A percentile compares a stretch with the other conserved stretches of the same genome.
phyloP scores from a whole-genome alignment of 2,113 vertebrate species.

The Psophia crepitans region DNA sequence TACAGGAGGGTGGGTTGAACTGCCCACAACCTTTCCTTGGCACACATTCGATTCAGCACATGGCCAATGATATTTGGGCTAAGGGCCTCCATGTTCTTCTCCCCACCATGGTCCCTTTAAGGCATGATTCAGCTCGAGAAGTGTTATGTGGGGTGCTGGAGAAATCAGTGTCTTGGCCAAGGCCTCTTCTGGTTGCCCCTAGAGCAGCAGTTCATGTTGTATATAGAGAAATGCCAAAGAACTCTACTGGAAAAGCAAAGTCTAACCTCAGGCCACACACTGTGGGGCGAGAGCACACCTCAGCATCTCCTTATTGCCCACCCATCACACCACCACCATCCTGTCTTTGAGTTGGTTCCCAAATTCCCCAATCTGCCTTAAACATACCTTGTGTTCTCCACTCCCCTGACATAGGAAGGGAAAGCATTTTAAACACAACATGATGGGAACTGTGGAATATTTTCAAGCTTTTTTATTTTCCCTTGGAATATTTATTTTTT shows the following conservation, averaged over 20 bases:
- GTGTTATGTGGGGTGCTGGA: background rate
- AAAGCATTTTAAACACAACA: background rate
- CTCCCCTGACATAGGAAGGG: background rate
- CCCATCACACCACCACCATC: background rate
- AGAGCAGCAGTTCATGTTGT: background rate
- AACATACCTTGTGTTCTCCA: background rate
- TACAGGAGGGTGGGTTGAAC: background rate
- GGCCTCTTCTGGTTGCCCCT: background rate
- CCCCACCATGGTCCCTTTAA: background rate
- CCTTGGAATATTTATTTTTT: background rate
- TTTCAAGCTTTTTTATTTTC: background rate
- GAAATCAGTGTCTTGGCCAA: background rate
- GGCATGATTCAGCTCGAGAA: background rate
- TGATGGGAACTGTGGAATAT: background rate
- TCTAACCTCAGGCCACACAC: background rate
- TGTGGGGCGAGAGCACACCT: background rate
- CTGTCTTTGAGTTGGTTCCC: accelerated
- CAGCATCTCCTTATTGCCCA: background rate
- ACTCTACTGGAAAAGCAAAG: background rate
- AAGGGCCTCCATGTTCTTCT: background rate
- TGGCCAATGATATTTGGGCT: background rate
- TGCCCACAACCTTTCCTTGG: background rate
- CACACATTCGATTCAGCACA: background rate
- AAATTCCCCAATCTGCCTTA: background rate
- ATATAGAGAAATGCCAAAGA: background rate